phyloP scores from a whole-genome alignment of 2,113 vertebrate genomes.

The Potamarius usumacintae region DNA sequence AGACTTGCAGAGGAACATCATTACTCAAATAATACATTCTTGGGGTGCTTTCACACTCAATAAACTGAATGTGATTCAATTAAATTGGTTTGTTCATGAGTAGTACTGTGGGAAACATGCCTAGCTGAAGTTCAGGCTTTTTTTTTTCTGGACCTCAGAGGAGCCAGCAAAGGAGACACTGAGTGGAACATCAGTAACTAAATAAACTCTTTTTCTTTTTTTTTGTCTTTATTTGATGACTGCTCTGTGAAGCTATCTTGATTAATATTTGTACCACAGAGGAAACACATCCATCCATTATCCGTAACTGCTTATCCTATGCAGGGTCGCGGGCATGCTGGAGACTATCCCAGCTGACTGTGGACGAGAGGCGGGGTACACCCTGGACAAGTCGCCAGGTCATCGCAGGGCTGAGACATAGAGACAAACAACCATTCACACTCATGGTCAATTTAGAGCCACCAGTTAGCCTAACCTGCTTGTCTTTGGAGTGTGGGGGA shows the following conservation, averaged over 20 bases:
- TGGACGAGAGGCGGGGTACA: no score
- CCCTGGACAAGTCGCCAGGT: no score
- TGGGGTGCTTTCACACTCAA: background rate
- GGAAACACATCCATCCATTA: no score
- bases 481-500: no score
- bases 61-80: background rate
- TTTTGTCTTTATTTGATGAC: background rate
- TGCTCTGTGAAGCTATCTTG: background rate
- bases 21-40: background rate
- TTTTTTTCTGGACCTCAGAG: background rate
- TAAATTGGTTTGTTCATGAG: background rate
- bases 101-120: background rate
- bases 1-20: background rate
- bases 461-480: no score
- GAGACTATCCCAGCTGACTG: no score
- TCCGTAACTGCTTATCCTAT: no score
- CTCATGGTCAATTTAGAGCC: no score
- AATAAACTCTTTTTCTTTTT: background rate
- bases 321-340: no score
- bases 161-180: background rate
- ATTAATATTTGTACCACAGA: background rate
- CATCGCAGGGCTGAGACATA: no score
- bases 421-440: no score
- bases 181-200: background rate
- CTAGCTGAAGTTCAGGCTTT: background rate